Base-by-base conservation (phyloP, 2,797 vertebrate species). In the Dendrocincla tyrannina region DNA sequence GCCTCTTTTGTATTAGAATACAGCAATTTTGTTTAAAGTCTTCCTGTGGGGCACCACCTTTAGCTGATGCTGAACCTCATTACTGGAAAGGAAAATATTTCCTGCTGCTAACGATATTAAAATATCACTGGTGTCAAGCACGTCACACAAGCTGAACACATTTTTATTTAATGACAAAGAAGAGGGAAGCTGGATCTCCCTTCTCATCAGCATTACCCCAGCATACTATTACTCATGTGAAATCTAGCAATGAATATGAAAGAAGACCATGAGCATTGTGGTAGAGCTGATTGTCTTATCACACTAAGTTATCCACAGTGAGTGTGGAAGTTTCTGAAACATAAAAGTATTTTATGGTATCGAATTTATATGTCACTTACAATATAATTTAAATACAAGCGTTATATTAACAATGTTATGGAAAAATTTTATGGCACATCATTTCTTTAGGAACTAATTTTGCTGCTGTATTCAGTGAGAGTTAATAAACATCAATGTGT, bases 41-140 rank as follows among this genome's bases (percentile, higher is more conserved):
- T 60, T 94, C 68, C 63, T 82, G 17, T 60, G 77, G 37, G 75
- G 44, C 44, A 91, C 20, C 35, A 91, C 47, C 50, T 91, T 96
- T 41, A 93, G 55, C 73, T 92, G 88, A 85, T 11, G 13, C 28
- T 22, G 86, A 85, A 58, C n/a, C 44, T 85, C 70, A n/a, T 69
- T 87, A 73, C 37, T 55, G 60, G 52, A 84, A 85, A 62, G 75
- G 33, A 52, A 89, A 89, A 62, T 67, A 89, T 35, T 86, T 91
- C 91, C 72, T 82, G 56, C 91, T 89, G 84, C 41, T 89, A 80
- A 87, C 9, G 6, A 58, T 91, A 87, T 63, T 79, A 87, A 91
- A 89, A 66, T 79, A 79, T 70, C 0, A 1, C 47, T 70, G 55
- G 47, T 76, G 86, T 82, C 70, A 88, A 73, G 77, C 55, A 79